phyloP scores from a whole-genome alignment of 1,140 invertebrate species.

The Linepithema humile region DNA sequence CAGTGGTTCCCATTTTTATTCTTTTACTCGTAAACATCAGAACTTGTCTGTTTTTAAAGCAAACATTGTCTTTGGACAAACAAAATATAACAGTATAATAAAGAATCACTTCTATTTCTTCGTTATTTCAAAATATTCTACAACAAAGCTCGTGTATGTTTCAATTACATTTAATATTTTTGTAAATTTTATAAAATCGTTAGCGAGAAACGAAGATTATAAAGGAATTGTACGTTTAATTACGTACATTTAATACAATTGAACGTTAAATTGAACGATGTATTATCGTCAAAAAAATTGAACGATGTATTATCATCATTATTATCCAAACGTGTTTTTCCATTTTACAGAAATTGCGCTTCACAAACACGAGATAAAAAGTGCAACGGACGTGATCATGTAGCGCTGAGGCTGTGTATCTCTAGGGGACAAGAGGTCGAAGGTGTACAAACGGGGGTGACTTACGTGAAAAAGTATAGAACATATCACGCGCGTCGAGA shows the following conservation, averaged over 20 bases:
- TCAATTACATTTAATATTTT: neutral
- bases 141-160: neutral
- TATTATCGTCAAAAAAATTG: neutral
- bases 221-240: neutral
- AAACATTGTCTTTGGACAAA: neutral
- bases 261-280: too few relatives aligned
- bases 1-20: neutral
- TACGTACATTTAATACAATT: neutral
- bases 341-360: neutral
- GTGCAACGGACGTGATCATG: neutral
- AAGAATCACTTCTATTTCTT: neutral
- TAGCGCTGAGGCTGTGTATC: too few relatives aligned
- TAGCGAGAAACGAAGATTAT: neutral
- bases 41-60: neutral
- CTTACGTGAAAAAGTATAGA: slow-evolving; percentile 6
- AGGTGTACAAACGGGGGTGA: neutral
- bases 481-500: neutral
- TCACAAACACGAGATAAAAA: neutral
- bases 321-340: neutral
- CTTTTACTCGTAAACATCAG: neutral
- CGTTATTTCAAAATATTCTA: neutral
- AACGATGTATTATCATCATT: neutral
- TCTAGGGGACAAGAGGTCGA: neutral
- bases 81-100: too few relatives aligned
- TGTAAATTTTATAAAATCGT: neutral